Percentiles rank a stretch among this genome's conserved stretches.
phyloP scores from a whole-genome alignment of 1,140 invertebrate genomes.

The Chironomus tepperi region DNA sequence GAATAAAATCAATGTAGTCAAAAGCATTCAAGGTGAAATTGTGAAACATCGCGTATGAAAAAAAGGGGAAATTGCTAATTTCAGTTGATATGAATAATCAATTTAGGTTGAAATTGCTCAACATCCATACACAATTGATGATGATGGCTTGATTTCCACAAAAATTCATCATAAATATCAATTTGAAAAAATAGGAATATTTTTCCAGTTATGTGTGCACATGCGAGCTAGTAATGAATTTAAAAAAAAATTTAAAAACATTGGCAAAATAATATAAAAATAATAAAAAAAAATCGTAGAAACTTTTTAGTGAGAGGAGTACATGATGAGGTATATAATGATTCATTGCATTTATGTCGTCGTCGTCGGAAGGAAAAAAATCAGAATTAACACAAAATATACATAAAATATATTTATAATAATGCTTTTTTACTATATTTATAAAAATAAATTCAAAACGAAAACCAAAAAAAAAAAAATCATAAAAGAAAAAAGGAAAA shows the following conservation, averaged over 20 bases:
- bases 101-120: too few species aligned
- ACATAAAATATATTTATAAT: slow-evolving; percentile 24
- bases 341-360: slow-evolving; percentile 12
- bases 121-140: too few species aligned
- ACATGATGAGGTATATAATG: neutral
- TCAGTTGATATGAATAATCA: too few species aligned
- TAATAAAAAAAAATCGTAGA: neutral
- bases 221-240: neutral
- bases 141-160: too few species aligned
- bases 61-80: too few species aligned
- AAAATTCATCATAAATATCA: too few species aligned
- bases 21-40: too few species aligned
- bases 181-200: too few species aligned
- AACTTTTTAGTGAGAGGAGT: slow-evolving; percentile 4
- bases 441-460: slow-evolving; percentile 22
- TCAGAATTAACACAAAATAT: slow-evolving; percentile 23
- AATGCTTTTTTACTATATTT: slow-evolving; percentile 23
- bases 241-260: neutral
- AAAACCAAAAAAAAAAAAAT: slow-evolving; percentile 21
- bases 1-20: too few species aligned
- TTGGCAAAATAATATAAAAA: neutral
- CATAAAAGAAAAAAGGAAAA: slow-evolving; percentile 1
- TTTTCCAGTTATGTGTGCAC: neutral
- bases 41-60: too few species aligned
- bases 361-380: slow-evolving; percentile 11